phyloP scores from a whole-genome alignment of 2,113 vertebrate genomes.

The Zapornia atra region DNA sequence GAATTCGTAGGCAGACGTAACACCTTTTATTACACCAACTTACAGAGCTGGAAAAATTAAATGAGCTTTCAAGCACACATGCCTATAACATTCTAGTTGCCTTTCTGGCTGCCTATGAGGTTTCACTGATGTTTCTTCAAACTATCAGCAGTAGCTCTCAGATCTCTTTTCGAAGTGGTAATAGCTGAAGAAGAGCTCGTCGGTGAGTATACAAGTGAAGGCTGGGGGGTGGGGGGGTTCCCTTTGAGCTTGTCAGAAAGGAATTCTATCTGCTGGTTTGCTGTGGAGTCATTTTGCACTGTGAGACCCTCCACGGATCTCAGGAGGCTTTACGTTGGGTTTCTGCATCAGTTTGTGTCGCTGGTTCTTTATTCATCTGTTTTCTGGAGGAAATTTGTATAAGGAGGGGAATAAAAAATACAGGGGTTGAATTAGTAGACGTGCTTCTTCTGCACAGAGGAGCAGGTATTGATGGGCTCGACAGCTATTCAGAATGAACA shows the following conservation, averaged over 20 bases:
- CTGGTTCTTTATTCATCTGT: not conserved
- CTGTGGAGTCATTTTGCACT: not conserved
- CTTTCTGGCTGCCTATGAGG: slow-evolving; percentile 22
- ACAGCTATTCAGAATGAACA: slow-evolving; percentile 8
- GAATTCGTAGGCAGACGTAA: not conserved
- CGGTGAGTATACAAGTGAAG: not conserved
- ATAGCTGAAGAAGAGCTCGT: slow-evolving; percentile 45
- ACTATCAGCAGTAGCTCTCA: slow-evolving; percentile 43
- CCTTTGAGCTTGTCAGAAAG: slow-evolving; percentile 11
- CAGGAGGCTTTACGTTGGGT: not conserved
- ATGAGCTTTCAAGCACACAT: slow-evolving; percentile 7
- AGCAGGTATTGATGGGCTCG: not conserved
- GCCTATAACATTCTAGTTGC: not conserved
- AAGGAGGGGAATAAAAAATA: not conserved
- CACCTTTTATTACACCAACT: slow-evolving; percentile 1
- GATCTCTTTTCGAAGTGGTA: slow-evolving; percentile 23
- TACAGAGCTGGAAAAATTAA: slow-evolving; percentile 3
- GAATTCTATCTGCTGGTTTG: not conserved
- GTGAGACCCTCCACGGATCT: not conserved
- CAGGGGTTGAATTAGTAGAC: not conserved
- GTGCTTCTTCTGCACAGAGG: not conserved
- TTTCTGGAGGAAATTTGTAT: not conserved
- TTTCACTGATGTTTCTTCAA: slow-evolving; percentile 53
- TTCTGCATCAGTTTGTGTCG: not conserved
- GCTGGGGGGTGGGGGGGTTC: not conserved